Conservation (phyloP, 2,888 invertebrate genomes). For the Cataglyphis albicans region DNA sequence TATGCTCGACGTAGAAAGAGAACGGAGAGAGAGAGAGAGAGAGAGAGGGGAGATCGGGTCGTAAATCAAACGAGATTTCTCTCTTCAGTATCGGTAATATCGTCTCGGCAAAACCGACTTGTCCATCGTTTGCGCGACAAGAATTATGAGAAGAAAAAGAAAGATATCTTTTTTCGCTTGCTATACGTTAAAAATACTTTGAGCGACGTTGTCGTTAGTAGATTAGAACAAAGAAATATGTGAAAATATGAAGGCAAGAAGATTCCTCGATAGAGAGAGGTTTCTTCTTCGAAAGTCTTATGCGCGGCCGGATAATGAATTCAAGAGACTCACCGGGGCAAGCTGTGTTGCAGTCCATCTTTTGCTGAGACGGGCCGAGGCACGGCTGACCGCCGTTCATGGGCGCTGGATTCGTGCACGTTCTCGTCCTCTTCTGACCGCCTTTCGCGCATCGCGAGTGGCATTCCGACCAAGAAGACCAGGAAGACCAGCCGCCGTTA, state of each 20-base stretch:
- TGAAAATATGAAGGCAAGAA: conserved; percentile 48
- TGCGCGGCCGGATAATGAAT: conserved; percentile 56
- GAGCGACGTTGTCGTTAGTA: conserved; percentile 36
- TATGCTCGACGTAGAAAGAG: conserved; percentile 35
- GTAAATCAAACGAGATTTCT: conserved; percentile 76
- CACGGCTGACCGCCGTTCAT: conserved; percentile 96
- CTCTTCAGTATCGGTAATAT: conserved; percentile 70
- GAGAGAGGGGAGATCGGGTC: conserved; percentile 56
- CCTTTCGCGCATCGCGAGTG: conserved; percentile 92
- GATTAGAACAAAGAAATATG: conserved; percentile 35
- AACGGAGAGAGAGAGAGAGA: conserved; percentile 24
- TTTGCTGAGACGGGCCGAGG: conserved; percentile 93
- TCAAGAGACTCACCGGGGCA: conserved; percentile 83
- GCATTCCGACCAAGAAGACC: conserved; percentile 96
- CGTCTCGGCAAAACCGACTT: conserved; percentile 65
- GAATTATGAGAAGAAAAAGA: conserved; percentile 45
- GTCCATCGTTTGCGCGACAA: conserved; percentile 55
- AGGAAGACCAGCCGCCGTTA: conserved; percentile 97
- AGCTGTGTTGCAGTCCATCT: conserved; percentile 91
- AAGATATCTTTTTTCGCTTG: conserved; percentile 29
- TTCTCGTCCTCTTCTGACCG: conserved; percentile 93
- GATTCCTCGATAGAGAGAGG: conserved; percentile 5
- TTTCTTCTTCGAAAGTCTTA: conserved; percentile 58
- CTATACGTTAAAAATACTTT: conserved; percentile 35
- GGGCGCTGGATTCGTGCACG: conserved; percentile 96